Conservation (phyloP, 1,140 invertebrate genomes). For the Galleria mellonella region DNA sequence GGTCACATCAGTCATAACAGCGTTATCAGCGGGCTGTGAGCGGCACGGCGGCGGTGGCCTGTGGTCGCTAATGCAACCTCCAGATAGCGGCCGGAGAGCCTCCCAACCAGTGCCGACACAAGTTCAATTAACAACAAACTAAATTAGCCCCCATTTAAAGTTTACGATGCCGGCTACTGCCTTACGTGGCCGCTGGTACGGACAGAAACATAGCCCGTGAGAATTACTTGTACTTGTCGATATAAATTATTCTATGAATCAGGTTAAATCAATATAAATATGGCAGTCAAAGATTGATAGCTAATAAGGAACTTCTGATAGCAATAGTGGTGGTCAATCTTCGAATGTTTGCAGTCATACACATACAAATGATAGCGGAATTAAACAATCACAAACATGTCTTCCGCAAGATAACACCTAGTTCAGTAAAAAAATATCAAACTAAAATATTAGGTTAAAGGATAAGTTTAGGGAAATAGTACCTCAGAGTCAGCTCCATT, state of each 20-base stretch:
- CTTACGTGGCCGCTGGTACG: conserved; percentile 49
- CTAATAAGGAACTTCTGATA: no score
- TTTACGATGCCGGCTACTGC: conserved; percentile 68
- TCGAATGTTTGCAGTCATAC: no score
- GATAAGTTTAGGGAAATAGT: no score
- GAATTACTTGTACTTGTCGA: neutral
- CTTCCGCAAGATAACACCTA: no score
- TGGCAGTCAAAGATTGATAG: no score
- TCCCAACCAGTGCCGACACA: conserved; percentile 19
- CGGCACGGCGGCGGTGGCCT: conserved; percentile 17
- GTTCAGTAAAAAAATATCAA: no score
- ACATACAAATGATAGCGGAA: no score
- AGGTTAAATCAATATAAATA: no score
- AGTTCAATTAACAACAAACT: conserved; percentile 70
- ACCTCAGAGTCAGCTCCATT: no score
- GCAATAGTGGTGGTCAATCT: no score
- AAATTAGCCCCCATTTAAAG: conserved; percentile 69
- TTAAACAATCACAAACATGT: no score
- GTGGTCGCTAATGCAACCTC: conserved; percentile 49
- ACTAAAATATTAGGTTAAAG: no score
- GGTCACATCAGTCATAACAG: conserved; percentile 55
- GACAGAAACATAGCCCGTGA: conserved; percentile 14
- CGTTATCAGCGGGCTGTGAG: conserved; percentile 31
- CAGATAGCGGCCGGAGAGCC: conserved; percentile 38
- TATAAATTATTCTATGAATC: neutral